These are phyloP conservation scores for Pocillopora grandis DNA, from an alignment of 92 coral and sea anemone genomes.

Conservation along the genomic window DNA sequence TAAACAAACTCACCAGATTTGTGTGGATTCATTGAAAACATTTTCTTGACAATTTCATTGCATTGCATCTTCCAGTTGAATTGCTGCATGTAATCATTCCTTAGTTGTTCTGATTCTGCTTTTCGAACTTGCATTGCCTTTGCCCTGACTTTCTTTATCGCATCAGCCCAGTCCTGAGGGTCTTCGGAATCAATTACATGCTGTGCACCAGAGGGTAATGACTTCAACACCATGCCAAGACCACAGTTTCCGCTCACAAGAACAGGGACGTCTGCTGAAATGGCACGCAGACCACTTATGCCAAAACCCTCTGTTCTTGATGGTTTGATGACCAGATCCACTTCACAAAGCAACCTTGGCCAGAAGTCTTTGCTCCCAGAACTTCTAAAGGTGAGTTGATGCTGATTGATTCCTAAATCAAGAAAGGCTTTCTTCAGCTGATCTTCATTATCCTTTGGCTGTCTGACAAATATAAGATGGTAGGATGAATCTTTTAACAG, in stretches of 20 bases:
- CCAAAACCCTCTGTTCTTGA: conserved; percentile 49
- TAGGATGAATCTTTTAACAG: conserved; percentile 9
- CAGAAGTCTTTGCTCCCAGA: not conserved
- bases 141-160: conserved; percentile 13
- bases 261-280: conserved; percentile 39
- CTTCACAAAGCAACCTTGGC: conserved; percentile 16
- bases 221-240: conserved; percentile 36
- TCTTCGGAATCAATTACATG: conserved; percentile 30
- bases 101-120: conserved; percentile 4
- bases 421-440: not conserved
- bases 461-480: conserved; percentile 17
- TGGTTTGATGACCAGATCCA: conserved; percentile 32
- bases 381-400: conserved; percentile 8
- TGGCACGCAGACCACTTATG: conserved; percentile 44
- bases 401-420: not conserved
- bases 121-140: not conserved
- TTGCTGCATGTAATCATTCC: not conserved
- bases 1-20: not conserved
- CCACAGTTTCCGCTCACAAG: conserved; percentile 44
- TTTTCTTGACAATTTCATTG: not conserved
- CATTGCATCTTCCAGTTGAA: conserved; percentile 23
- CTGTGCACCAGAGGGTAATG: conserved; percentile 1
- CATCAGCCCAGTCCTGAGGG: conserved; percentile 31
- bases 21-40: conserved; percentile 7
- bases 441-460: not conserved